A percentile compares a stretch with the other conserved stretches of the same genome.
Evolutionary conservation across 1,140 invertebrate species (phyloP).

Genomic region (Drosophila equinoxialis): DNA sequence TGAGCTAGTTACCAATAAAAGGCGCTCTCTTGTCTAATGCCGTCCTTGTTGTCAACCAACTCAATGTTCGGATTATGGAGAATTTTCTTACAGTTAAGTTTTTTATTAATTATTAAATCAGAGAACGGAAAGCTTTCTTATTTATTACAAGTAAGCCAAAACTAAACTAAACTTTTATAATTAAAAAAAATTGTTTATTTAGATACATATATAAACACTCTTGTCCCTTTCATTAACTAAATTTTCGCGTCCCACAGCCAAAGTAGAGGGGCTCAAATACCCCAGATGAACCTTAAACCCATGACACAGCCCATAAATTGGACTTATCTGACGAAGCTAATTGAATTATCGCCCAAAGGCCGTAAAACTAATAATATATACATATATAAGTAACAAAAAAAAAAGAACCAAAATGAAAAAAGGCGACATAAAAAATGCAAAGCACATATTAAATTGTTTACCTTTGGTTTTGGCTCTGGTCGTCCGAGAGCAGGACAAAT

Average conservation of each 20-base stretch:
- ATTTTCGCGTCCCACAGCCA: neutral
- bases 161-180: too few relatives aligned
- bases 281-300: conserved; percentile 16
- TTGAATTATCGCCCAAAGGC: conserved; percentile 62
- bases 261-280: conserved; percentile 5
- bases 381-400: neutral
- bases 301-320: conserved; percentile 46
- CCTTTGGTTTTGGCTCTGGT: conserved; percentile 23
- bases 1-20: too few relatives aligned
- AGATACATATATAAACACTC: too few relatives aligned
- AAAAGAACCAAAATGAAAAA: too few relatives aligned
- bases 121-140: too few relatives aligned
- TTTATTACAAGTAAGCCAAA: too few relatives aligned
- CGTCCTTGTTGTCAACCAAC: too few relatives aligned
- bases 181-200: too few relatives aligned
- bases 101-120: too few relatives aligned
- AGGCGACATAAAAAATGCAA: conserved; percentile 26
- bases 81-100: too few relatives aligned
- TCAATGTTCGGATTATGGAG: too few relatives aligned
- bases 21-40: too few relatives aligned
- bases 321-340: conserved; percentile 56
- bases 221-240: neutral
- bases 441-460: conserved; percentile 40
- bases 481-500: conserved; percentile 37
- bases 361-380: conserved; percentile 33